Percentiles rank a stretch among this genome's conserved stretches.
Evolutionary conservation across 2,113 vertebrate species (phyloP).

Genomic region (Rhinopomastus cyanomelas): DNA sequence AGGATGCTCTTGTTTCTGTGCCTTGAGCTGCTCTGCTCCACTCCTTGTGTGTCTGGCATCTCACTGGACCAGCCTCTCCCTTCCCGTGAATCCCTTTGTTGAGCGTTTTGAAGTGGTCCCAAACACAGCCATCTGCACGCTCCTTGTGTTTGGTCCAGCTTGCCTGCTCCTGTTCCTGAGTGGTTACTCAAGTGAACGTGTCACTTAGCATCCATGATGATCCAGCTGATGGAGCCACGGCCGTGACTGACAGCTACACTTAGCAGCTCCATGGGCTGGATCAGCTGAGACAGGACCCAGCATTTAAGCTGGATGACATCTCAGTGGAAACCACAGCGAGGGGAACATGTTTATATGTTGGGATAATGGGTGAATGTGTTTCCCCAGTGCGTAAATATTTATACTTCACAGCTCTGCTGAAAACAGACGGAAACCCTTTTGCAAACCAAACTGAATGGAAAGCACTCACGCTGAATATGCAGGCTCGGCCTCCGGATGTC

Average conservation of each 20-base stretch:
- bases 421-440: constrained; percentile 59
- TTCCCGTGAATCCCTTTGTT: no score
- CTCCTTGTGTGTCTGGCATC: no score
- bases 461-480: neutral
- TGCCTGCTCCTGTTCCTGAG: neutral
- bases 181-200: neutral
- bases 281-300: constrained; percentile 43
- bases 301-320: constrained; percentile 61
- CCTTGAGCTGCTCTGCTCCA: no score
- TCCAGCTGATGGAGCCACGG: constrained; percentile 1
- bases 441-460: constrained; percentile 8
- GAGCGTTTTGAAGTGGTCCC: no score
- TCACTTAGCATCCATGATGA: constrained; percentile 37
- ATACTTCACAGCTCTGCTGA: constrained; percentile 47
- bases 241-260: constrained; percentile 48
- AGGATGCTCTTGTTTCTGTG: no score
- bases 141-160: no score
- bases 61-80: no score
- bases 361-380: constrained; percentile 58
- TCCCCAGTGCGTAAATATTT: constrained; percentile 57
- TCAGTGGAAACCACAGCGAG: constrained; percentile 49
- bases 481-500: neutral
- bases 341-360: constrained; percentile 13
- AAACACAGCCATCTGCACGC: no score
- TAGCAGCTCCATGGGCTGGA: constrained; percentile 31